Evolutionary conservation across 1,140 invertebrate genomes (phyloP).

Genomic region (Triops longicaudatus): DNA sequence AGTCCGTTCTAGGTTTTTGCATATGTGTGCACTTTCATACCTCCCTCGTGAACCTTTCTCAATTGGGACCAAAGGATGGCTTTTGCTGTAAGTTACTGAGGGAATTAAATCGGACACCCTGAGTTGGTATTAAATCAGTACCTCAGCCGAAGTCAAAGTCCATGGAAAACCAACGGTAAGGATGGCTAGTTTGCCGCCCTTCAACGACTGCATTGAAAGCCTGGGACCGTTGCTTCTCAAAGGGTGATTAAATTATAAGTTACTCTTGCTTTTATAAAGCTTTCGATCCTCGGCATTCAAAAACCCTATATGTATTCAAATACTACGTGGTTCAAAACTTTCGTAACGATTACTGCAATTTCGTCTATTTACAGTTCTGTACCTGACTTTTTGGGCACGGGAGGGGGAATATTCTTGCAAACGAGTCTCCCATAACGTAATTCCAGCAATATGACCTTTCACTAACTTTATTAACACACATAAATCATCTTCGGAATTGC

Average conservation of each 20-base stretch:
- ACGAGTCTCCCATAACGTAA: no score
- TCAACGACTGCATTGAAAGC: neutral
- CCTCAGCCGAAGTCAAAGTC: neutral
- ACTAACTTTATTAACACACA: no score
- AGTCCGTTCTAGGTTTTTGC: neutral
- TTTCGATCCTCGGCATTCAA: no score
- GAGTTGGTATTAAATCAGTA: slow-evolving; percentile 6
- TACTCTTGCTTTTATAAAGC: neutral
- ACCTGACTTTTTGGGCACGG: no score
- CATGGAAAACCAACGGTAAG: neutral
- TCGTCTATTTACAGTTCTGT: no score
- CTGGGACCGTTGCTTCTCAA: neutral
- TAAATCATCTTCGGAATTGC: no score
- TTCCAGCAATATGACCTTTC: no score
- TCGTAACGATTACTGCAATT: no score
- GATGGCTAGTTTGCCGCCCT: neutral
- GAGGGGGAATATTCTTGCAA: no score
- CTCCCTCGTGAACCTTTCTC: neutral
- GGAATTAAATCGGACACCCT: no score
- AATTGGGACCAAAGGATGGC: neutral
- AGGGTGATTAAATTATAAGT: neutral
- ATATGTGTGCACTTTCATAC: neutral
- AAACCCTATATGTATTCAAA: no score
- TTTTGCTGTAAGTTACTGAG: neutral
- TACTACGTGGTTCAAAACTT: no score